These are phyloP conservation scores for Mastomys natalensis DNA, from an alignment of 2,113 vertebrate species.

Conservation along the genomic window DNA sequence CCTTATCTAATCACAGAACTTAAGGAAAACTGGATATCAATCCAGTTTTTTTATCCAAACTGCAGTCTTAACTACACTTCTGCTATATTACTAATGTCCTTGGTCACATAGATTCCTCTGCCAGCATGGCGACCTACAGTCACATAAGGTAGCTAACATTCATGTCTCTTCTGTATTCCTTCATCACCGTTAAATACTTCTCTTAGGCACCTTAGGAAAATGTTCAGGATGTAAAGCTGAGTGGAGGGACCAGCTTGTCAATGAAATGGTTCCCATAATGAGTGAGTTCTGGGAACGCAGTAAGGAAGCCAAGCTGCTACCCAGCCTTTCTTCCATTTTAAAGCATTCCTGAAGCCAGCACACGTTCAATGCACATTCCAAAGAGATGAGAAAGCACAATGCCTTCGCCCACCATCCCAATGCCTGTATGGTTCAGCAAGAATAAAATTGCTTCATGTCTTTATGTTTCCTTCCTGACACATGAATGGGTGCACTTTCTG, in stretches of 20 bases:
- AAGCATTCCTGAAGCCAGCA: neutral
- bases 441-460: neutral
- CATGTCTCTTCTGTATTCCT: neutral
- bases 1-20: neutral
- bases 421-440: neutral
- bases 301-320: neutral
- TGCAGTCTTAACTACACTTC: neutral
- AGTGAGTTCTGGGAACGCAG: neutral
- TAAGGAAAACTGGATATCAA: constrained; percentile 27
- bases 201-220: neutral
- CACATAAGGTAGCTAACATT: neutral
- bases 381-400: constrained; percentile 28
- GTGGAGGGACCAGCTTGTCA: neutral
- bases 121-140: neutral
- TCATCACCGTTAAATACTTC: neutral
- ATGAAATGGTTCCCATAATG: neutral
- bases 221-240: neutral
- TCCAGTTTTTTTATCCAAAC: neutral
- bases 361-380: neutral
- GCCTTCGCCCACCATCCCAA: neutral
- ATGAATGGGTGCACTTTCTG: neutral
- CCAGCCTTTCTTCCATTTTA: neutral
- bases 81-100: neutral
- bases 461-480: neutral
- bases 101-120: neutral